Evolutionary conservation across 2,113 vertebrate species (phyloP).

Genomic region (Sapayoa aenigma): DNA sequence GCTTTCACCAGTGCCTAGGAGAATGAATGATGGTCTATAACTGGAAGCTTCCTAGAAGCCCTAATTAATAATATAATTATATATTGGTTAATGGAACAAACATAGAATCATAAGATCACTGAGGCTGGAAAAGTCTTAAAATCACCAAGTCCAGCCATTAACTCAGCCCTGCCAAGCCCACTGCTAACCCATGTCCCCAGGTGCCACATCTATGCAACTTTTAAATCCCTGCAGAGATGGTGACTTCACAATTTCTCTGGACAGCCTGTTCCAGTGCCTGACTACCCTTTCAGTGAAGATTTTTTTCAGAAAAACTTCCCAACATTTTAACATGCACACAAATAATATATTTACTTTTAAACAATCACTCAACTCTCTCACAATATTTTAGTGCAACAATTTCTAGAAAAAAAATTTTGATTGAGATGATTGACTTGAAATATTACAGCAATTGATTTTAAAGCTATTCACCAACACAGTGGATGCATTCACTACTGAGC

Average conservation of each 20-base stretch:
- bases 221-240: background rate
- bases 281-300: background rate
- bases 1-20: background rate
- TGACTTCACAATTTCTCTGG: background rate
- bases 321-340: background rate
- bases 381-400: background rate
- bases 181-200: background rate
- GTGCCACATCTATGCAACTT: background rate
- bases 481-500: background rate
- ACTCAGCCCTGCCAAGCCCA: background rate
- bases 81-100: background rate
- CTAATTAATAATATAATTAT: background rate
- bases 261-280: background rate
- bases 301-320: background rate
- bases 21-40: background rate
- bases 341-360: background rate
- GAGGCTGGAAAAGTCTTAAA: background rate
- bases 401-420: background rate
- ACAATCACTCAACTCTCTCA: background rate
- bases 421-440: background rate
- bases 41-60: background rate
- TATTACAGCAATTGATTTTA: background rate
- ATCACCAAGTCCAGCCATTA: background rate
- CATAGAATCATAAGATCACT: background rate
- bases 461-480: background rate